Conservation (phyloP, 2,888 invertebrate genomes). For the Geotrupes spiniger region DNA sequence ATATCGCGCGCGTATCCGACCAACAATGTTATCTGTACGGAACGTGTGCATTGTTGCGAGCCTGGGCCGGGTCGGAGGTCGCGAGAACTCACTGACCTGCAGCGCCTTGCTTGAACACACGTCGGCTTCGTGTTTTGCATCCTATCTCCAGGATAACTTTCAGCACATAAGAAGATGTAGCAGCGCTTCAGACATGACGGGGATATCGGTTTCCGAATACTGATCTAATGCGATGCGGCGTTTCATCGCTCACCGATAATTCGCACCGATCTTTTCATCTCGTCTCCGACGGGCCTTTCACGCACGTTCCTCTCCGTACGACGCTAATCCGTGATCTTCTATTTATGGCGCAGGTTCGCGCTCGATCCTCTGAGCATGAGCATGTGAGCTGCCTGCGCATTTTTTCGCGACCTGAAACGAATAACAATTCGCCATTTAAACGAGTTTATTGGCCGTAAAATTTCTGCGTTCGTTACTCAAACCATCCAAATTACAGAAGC, state of each 20-base stretch:
- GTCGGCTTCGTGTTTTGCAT: constrained; percentile 20
- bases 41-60: constrained; percentile 40
- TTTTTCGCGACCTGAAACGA: too few relatives aligned
- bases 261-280: constrained; percentile 29
- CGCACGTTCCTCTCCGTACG: constrained; percentile 27
- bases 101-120: constrained; percentile 36
- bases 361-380: constrained; percentile 4
- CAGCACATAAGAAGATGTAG: neutral
- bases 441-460: too few relatives aligned
- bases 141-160: constrained; percentile 5
- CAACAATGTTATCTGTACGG: constrained; percentile 34
- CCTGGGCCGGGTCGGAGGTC: constrained; percentile 42
- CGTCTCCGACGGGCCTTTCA: constrained; percentile 27
- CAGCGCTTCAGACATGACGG: constrained; percentile 1
- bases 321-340: constrained; percentile 27
- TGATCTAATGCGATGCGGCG: constrained; percentile 21
- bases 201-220: constrained; percentile 14
- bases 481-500: too few relatives aligned
- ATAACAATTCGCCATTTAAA: too few relatives aligned
- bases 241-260: constrained; percentile 31
- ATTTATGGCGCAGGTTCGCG: constrained; percentile 26
- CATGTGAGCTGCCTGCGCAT: neutral
- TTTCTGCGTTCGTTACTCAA: too few relatives aligned
- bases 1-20: constrained; percentile 27
- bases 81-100: constrained; percentile 50